Base-by-base conservation (phyloP, 2,888 invertebrate genomes). In the Coleophora deauratella region DNA sequence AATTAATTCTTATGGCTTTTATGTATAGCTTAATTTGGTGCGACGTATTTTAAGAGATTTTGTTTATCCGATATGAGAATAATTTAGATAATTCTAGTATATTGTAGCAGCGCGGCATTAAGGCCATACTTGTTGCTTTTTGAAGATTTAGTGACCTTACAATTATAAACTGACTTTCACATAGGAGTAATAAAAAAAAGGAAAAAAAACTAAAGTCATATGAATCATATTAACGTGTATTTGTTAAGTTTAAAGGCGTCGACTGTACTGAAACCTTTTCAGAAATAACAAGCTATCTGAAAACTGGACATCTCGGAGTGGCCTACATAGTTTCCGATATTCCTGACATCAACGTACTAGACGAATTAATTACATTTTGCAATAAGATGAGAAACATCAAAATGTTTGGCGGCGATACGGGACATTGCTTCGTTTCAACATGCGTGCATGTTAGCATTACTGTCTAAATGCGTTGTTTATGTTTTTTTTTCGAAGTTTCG, bases 351-450 rank as follows among this genome's bases (percentile, higher is more conserved):
- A 54, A 52, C 57, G 43, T 53, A 52, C 59, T 59, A 56, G 56
- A 73, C 61, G 50, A 63, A 75, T 80, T 80, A 79, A 82, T 81
- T 78, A 80, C 78, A 75, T 79, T 74, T 68, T 70, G 79, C 77
- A 78, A 82, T 82, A 79, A 79, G 74, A 79, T 65, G 50, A 47
- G 65, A 62, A 62, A 70, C 67, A 72, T 77, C 72, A 70, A 72
- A 76, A 76, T 73, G 72, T 69, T 62, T 66, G 70, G 66, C 71
- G 73, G 70, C 74, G 72, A 75, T 64, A 74, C 71, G 75, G 55
- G 43, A 65, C 70, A 69, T 76, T 75, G 68, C 70, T 73, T 64
- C 63, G 72, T 73, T 72, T 67, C 67, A 73, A 65, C 73, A 66
- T 40, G 65, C n/a, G 12, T 12, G 2, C 11, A 33, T 12, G 33